Evolutionary conservation across 2,888 invertebrate species (phyloP), one percentile per base, ranked within the genome.

Genomic region (Daptonema setosum): DNA sequence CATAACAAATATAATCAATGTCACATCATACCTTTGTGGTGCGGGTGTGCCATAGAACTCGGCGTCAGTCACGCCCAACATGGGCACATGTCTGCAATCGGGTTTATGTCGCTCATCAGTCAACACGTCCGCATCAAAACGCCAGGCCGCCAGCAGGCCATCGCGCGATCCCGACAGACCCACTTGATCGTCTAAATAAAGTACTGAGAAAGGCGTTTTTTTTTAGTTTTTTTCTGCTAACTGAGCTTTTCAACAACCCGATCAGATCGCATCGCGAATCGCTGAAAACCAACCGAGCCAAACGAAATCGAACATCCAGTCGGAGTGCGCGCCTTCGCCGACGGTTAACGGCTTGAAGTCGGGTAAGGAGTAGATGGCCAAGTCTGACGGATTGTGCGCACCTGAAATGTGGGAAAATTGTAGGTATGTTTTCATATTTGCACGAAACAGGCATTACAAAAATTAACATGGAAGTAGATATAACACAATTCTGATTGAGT

Each of bases 291-390:
- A 8, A 45, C 45, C 45, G 60, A 93, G 73, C 91, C 91, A 93
- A 62, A 85, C 85, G 80, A 88, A 81, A 69, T 91, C 91, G 68
- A 77, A 80, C 61, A 87, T 83, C 83, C 88, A 87, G 73, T 93
- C 91, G 66, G 81, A 80, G 70, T 93, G 91, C 1, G 85, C 86
- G 65, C 76, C 77, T 73, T 90, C 88, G 0, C 90, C 90, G 17
- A 91, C 84, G 74, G 86, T 87, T 1, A 90, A 81, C 0, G 91
- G 90, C 74, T 90, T 90, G 60, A 93, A 75, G 0, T 90, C 88
- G n/a, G 91, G 91, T 65, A 93, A 75, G 66, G 83, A 79, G 68
- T 83, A 83, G 56, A 93, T 81, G 20, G 88, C 91, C 62, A 93
- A 79, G 73, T 91, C 90, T 68, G 87, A 85, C 0, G 87, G 86